These are phyloP conservation scores for Verasper variegatus DNA, from an alignment of 2,113 vertebrate genomes.

Conservation along the genomic window DNA sequence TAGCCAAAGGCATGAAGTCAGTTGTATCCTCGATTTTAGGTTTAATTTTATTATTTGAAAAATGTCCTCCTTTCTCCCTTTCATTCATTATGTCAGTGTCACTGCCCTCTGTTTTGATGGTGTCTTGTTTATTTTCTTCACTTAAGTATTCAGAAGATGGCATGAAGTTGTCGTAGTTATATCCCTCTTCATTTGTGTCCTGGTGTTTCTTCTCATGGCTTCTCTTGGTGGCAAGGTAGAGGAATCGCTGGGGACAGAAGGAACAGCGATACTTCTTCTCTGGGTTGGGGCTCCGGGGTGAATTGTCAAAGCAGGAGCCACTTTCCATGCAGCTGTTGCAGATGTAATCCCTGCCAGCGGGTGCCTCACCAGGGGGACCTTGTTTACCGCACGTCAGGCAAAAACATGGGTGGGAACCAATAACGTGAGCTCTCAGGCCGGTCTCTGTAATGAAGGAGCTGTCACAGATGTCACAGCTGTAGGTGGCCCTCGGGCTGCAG, in stretches of 20 bases:
- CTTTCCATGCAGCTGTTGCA: slow-evolving; percentile 94
- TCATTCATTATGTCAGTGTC: slow-evolving; percentile 62
- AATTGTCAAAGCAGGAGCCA: slow-evolving; percentile 89
- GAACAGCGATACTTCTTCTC: slow-evolving; percentile 96
- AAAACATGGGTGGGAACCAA: slow-evolving; percentile 89
- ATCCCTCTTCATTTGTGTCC: slow-evolving; percentile 84
- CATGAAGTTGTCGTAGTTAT: slow-evolving; percentile 85
- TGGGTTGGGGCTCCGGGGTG: slow-evolving; percentile 87
- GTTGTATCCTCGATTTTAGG: slow-evolving; percentile 66
- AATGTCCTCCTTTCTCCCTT: slow-evolving; percentile 40
- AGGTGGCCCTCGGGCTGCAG: slow-evolving; percentile 82
- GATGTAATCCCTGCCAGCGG: slow-evolving; percentile 87
- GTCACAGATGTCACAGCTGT: slow-evolving; percentile 90
- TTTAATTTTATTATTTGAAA: slow-evolving; percentile 53
- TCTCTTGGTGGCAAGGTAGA: slow-evolving; percentile 95
- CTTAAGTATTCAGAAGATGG: slow-evolving; percentile 89
- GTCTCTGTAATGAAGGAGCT: slow-evolving; percentile 92
- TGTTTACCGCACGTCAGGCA: slow-evolving; percentile 94
- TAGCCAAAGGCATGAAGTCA: slow-evolving; percentile 56
- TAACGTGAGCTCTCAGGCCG: slow-evolving; percentile 91
- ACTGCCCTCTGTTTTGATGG: slow-evolving; percentile 81
- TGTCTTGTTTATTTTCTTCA: slow-evolving; percentile 88
- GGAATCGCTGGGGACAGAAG: slow-evolving; percentile 95
- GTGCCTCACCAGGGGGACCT: slow-evolving; percentile 89
- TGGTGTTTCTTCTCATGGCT: slow-evolving; percentile 95